phyloP scores from a whole-genome alignment of 2,888 invertebrate genomes.

The Acanthoscelides obtectus region DNA sequence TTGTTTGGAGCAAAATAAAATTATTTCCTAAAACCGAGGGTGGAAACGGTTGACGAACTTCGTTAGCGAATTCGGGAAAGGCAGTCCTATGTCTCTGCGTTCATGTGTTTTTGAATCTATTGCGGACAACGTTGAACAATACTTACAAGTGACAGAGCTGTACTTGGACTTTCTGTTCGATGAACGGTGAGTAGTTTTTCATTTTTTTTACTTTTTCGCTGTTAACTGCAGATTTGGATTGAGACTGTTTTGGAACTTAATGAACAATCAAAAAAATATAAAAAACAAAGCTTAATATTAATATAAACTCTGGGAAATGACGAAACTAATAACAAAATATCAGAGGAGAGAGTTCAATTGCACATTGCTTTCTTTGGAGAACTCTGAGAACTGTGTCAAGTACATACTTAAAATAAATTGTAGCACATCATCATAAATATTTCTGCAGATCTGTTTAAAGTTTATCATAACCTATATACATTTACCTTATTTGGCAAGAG shows the following conservation, averaged over 20 bases:
- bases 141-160: too few species aligned
- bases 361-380: neutral
- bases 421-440: neutral
- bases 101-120: too few species aligned
- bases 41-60: too few species aligned
- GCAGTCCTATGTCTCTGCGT: too few species aligned
- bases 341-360: neutral
- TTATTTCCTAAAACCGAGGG: too few species aligned
- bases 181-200: too few species aligned
- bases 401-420: neutral
- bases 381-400: neutral
- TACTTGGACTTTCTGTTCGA: too few species aligned
- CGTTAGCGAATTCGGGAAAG: too few species aligned
- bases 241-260: neutral
- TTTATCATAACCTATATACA: neutral
- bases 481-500: neutral
- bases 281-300: neutral
- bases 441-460: neutral
- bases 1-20: too few species aligned
- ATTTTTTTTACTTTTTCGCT: too few species aligned
- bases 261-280: neutral
- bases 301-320: neutral
- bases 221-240: too few species aligned
- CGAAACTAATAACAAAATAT: neutral
- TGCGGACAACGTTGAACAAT: too few species aligned